phyloP scores from a whole-genome alignment of 2,113 vertebrate species.

The Uropsilus gracilis region DNA sequence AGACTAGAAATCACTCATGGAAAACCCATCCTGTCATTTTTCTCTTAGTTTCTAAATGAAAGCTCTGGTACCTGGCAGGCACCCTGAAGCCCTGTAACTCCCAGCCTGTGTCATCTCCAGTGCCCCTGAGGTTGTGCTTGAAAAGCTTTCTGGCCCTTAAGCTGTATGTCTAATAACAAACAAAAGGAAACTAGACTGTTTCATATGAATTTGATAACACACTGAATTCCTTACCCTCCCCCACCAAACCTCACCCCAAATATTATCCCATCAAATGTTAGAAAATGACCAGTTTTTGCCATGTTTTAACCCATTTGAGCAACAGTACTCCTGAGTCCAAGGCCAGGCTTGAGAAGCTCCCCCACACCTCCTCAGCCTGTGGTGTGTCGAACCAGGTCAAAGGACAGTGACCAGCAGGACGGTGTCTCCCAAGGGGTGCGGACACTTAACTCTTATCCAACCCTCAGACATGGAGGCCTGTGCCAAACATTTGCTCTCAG shows the following conservation, averaged over 20 bases:
- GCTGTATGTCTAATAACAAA: not conserved
- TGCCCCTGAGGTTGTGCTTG: not conserved
- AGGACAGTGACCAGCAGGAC: not conserved
- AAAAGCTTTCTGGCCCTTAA: not conserved
- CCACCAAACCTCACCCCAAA: not conserved
- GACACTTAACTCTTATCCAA: not conserved
- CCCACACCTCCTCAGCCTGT: no score
- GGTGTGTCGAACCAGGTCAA: not conserved
- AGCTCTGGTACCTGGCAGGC: not conserved
- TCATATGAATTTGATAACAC: not conserved
- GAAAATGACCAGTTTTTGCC: not conserved
- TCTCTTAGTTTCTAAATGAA: not conserved
- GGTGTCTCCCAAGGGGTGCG: rapidly evolving
- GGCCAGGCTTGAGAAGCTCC: rapidly evolving
- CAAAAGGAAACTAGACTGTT: not conserved
- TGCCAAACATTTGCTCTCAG: not conserved
- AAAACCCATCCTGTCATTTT: not conserved
- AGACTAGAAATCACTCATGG: not conserved
- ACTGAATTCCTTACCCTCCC: not conserved
- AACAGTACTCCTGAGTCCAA: not conserved
- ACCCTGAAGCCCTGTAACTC: not conserved
- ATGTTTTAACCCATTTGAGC: not conserved
- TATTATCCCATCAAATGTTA: not conserved
- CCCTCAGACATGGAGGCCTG: not conserved
- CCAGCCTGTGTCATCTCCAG: not conserved